A percentile compares a stretch with the other conserved stretches of the same genome.
Conservation (phyloP, 2,797 vertebrate species). For the Morelia viridis region DNA sequence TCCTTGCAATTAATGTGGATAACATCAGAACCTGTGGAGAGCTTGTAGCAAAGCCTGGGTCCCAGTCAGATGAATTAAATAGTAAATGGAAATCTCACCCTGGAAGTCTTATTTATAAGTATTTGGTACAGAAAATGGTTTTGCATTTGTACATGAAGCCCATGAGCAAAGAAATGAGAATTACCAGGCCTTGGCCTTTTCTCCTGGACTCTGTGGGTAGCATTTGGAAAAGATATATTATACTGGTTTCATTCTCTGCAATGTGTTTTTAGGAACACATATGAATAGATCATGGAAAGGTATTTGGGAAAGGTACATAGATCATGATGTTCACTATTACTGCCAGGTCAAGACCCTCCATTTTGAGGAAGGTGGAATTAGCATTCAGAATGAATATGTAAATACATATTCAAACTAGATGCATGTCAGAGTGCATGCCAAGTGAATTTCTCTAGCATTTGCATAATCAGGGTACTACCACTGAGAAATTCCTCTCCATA, state of each 20-base stretch:
- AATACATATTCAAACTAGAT: background rate
- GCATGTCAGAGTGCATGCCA: background rate
- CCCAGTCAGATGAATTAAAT: conserved; percentile 1
- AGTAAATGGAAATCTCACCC: background rate
- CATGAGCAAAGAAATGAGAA: background rate
- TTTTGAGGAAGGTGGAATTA: background rate
- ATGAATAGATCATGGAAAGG: background rate
- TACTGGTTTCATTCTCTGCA: background rate
- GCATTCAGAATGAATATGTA: background rate
- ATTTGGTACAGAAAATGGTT: background rate
- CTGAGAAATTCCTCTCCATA: background rate
- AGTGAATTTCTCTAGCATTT: background rate
- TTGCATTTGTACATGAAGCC: background rate
- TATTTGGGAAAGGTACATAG: background rate
- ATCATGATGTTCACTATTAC: background rate
- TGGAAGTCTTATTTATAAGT: conserved; percentile 11
- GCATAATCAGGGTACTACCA: background rate
- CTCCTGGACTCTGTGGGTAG: background rate
- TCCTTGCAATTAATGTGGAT: background rate
- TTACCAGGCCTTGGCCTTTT: background rate
- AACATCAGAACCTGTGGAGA: background rate
- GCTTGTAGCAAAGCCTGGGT: background rate
- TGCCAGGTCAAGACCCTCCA: background rate
- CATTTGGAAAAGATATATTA: background rate
- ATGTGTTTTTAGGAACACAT: background rate